Conservation (phyloP, 1,140 invertebrate genomes). For the Panagrolaimus sp. region DNA sequence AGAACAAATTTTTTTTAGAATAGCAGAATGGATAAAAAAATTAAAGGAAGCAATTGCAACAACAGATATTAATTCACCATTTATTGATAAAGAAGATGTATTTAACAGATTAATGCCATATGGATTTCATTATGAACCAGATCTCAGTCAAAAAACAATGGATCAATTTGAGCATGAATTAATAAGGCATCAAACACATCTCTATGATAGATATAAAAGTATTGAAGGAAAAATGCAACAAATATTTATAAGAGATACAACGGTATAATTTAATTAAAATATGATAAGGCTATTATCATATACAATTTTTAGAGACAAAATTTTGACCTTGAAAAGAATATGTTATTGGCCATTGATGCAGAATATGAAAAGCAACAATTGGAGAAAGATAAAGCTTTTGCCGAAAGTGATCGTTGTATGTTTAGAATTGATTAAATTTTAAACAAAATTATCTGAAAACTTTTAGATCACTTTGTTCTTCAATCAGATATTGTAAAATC, state of each 20-base stretch:
- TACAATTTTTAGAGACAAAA: background rate
- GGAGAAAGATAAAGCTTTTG: background rate
- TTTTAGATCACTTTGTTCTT: too few species aligned
- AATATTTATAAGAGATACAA: slow-evolving; percentile 4
- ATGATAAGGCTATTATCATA: too few species aligned
- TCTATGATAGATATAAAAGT: background rate
- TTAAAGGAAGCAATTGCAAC: background rate
- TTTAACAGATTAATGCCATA: slow-evolving; percentile 6
- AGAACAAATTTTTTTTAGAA: background rate
- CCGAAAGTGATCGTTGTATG: background rate
- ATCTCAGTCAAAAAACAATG: background rate
- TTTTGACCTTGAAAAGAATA: background rate
- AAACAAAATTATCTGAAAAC: too few species aligned
- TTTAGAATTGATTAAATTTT: background rate
- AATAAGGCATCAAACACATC: background rate
- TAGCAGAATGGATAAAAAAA: background rate
- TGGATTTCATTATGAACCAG: background rate
- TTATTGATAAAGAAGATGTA: background rate
- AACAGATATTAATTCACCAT: background rate
- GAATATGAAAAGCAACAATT: slow-evolving; percentile 10
- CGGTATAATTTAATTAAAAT: too few species aligned
- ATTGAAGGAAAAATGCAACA: background rate
- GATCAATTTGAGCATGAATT: background rate
- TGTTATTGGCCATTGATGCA: slow-evolving; percentile 3
- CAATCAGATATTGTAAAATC: too few species aligned